A percentile compares a stretch with the other conserved stretches of the same genome.
Evolutionary conservation across 2,113 vertebrate species (phyloP).

Genomic region (Strix aluco): DNA sequence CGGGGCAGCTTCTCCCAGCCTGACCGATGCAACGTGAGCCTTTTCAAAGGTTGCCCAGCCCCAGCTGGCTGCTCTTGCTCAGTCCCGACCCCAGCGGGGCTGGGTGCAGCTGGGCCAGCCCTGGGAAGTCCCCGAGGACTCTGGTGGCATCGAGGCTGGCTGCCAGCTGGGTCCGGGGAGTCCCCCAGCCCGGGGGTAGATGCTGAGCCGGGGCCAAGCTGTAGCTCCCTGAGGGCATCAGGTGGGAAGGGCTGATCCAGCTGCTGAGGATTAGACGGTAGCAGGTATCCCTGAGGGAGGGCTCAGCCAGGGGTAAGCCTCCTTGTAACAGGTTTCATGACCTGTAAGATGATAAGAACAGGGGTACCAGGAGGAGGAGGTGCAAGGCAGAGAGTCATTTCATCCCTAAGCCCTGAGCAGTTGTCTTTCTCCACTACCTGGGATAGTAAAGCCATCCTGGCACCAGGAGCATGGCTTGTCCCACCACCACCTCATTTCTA

Average conservation of each 20-base stretch:
- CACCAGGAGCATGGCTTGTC: neutral
- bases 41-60: neutral
- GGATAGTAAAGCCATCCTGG: neutral
- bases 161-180: neutral
- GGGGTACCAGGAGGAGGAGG: neutral
- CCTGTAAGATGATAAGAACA: neutral
- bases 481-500: neutral
- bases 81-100: fast-evolving
- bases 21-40: neutral
- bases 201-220: neutral
- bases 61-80: neutral
- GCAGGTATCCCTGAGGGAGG: neutral
- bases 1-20: neutral
- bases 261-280: neutral
- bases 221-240: neutral
- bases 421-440: fast-evolving
- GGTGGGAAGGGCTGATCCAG: neutral
- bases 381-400: neutral
- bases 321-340: neutral
- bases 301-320: neutral
- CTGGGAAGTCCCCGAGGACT: neutral
- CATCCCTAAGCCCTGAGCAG: neutral
- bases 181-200: neutral
- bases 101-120: neutral
- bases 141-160: fast-evolving